Base-by-base conservation (phyloP, 1,140 invertebrate species). In the Heterodera schachtii region DNA sequence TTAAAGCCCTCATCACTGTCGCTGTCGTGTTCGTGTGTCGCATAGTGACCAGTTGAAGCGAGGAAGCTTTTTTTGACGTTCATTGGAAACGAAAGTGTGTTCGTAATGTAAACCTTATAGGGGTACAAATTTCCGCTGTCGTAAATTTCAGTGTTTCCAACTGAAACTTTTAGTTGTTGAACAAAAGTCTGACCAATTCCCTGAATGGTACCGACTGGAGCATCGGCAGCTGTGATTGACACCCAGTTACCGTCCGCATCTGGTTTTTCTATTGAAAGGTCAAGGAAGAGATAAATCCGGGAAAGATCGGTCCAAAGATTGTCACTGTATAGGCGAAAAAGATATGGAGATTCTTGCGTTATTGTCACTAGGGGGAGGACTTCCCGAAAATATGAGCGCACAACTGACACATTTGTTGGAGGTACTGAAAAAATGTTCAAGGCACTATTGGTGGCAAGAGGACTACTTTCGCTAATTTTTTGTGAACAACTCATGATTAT, bases 301-400 rank as follows among this genome's bases (percentile, higher is more conserved):
- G 47, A 85, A 13, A 83, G 70, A 69, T 83, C 82, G 3, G 73
- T 73, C 83, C 49, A 83, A 3, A 85, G 49, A 49, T 85, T 85
- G 49, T 85, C 76, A n/a, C 57, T 31, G 31, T 31, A 31, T 1
- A 31, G 31, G 31, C 31, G 31, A 31, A 31, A 31, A 31, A 31
- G 31, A 31, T 31, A 31, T 1, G 31, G 31, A 31, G 31, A 31
- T 31, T 31, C 31, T 31, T 31, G 31, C 31, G 80, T n/a, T 8
- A 76, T 76, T 76, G 82, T 47, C 9, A 44, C 78, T 13, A 84
- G 57, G 31, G 82, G 83, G 9, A 83, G 74, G 46, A 80, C 52
- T 81, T 83, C 82, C 0, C 82, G 43, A 71, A 57, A 80, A 31
- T 31, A 31, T 31, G 31, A 31, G 31, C 31, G 31, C 31, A 31